Evolutionary conservation across 2,113 vertebrate species (phyloP), one percentile per base, ranked within the genome.

Genomic region (Gopherus flavomarginatus): DNA sequence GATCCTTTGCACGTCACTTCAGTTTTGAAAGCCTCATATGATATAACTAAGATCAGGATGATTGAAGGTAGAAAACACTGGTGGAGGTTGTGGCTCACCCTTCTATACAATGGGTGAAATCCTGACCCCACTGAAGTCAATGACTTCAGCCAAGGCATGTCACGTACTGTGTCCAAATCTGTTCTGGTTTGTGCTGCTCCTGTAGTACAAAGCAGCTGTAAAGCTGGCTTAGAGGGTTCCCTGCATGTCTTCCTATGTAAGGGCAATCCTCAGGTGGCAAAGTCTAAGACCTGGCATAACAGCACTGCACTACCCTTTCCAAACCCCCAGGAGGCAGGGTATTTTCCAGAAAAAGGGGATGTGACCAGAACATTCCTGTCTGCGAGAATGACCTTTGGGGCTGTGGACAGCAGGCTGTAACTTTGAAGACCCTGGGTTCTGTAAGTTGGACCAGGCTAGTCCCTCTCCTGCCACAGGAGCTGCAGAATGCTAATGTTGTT

Each of bases 401-500:
- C 13, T 78, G 50, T 13, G 83, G 16, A 2, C 57, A 78, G 9
- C 38, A 44, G 42, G 24, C 11, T 77, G 24, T 78, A 47, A 27
- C 42, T 78, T 47, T 44, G 42, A 50, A 87, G 69, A 2, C 49
- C 85, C 53, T 54, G 56, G 9, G 27, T 57, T 69, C 21, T 50
- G 47, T 56, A 56, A 52, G 8, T 83, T 86, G 50, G 22, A 54
- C 21, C 35, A 42, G 38, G 53, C 53, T 44, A 42, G 49, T 86
- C 93, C 89, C 22, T 78, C 85, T 47, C 42, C 54, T 89, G 27
- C 50, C 52, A 87, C 69, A 83, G 19, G 57, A 87, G 47, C 35
- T 50, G 49, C 79, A 90, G 95, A 95, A 89, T 85, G 9, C 38
- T 88, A 81, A 91, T 78, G 85, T 89, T 79, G 69, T 56, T 89